Percentiles rank a stretch among this genome's conserved stretches.
phyloP scores from a whole-genome alignment of 2,888 invertebrate species.

The Asteroscopus sphinx region DNA sequence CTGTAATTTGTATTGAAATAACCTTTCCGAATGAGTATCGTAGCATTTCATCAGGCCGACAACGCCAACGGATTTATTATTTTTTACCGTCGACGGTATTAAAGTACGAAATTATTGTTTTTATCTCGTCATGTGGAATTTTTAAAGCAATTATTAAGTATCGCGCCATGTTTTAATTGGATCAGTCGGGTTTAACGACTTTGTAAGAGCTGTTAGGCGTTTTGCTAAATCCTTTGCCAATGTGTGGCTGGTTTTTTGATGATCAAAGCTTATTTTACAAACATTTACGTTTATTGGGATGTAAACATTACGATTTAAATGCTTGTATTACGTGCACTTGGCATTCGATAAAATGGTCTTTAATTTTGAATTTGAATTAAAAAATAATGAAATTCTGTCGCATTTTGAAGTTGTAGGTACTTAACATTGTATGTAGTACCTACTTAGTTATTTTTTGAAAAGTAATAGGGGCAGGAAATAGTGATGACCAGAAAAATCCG shows the following conservation, averaged over 20 bases:
- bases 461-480: no score
- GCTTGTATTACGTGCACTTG: slow-evolving; percentile 30
- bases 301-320: slow-evolving; percentile 55
- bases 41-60: slow-evolving; percentile 84
- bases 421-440: no score
- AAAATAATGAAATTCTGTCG: background rate
- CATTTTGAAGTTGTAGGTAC: background rate
- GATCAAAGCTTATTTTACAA: slow-evolving; percentile 44
- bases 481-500: no score
- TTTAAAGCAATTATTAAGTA: slow-evolving; percentile 88
- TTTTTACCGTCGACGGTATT: slow-evolving; percentile 84
- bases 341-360: slow-evolving; percentile 30
- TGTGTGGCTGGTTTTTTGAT: slow-evolving; percentile 56
- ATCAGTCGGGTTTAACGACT: slow-evolving; percentile 85
- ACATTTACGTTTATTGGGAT: slow-evolving; percentile 55
- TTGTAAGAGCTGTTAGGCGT: slow-evolving; percentile 74
- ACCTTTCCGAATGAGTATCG: slow-evolving; percentile 86
- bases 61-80: slow-evolving; percentile 85
- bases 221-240: slow-evolving; percentile 62
- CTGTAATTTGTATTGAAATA: slow-evolving; percentile 89
- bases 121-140: slow-evolving; percentile 87
- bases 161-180: slow-evolving; percentile 86
- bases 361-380: slow-evolving; percentile 18
- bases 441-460: no score
- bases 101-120: slow-evolving; percentile 89